Percentiles rank a stretch among this genome's conserved stretches.
phyloP scores from a whole-genome alignment of 2,888 invertebrate genomes.

The Aricia artaxerxes region DNA sequence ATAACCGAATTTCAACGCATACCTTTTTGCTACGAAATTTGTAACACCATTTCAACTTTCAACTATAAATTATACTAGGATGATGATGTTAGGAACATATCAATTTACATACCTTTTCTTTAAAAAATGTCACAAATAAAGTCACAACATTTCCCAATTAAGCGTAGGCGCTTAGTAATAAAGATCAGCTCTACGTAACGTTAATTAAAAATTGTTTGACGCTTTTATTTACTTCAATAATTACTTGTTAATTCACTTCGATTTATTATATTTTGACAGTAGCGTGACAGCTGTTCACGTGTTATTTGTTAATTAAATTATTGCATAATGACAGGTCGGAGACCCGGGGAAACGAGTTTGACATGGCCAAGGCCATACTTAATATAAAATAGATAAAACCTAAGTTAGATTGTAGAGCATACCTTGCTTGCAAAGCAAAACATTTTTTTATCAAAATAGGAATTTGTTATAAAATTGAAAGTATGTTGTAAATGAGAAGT shows the following conservation, averaged over 20 bases:
- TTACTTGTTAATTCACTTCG: neutral
- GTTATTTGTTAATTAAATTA: neutral
- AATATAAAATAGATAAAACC: neutral
- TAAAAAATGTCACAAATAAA: neutral
- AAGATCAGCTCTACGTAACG: neutral
- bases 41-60: too few species aligned
- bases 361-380: neutral
- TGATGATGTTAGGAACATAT: too few species aligned
- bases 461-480: neutral
- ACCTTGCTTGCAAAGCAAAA: neutral
- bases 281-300: neutral
- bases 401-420: neutral
- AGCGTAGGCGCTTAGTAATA: neutral
- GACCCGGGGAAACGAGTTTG: neutral
- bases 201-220: slow-evolving; percentile 1
- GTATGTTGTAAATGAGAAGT: neutral
- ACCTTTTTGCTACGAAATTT: too few species aligned
- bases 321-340: neutral
- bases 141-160: neutral
- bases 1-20: too few species aligned
- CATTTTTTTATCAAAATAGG: too few species aligned
- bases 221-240: neutral
- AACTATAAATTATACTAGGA: too few species aligned
- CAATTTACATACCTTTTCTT: neutral
- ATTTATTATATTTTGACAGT: slow-evolving; percentile 13